Evolutionary conservation across 2,113 vertebrate species (phyloP).

Genomic region (Meles meles): DNA sequence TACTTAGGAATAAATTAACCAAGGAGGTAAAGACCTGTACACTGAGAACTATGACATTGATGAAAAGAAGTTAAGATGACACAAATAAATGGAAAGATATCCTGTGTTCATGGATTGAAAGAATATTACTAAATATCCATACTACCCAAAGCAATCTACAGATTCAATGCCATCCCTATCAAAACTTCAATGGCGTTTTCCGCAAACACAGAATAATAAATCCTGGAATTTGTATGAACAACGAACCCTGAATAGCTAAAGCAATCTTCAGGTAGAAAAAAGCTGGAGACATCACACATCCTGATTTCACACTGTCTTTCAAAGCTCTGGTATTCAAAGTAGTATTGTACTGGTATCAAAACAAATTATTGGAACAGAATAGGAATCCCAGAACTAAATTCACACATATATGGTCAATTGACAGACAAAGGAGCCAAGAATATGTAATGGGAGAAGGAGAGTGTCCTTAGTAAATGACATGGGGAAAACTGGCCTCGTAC

Average conservation of each 20-base stretch:
- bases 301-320: background rate
- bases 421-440: background rate
- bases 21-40: background rate
- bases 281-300: background rate
- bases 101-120: background rate
- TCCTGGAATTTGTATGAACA: background rate
- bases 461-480: background rate
- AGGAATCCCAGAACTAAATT: background rate
- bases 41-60: background rate
- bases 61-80: background rate
- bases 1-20: background rate
- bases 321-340: background rate
- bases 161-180: background rate
- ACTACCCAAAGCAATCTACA: background rate
- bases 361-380: background rate
- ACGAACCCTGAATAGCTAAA: background rate
- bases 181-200: background rate
- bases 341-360: background rate
- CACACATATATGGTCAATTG: background rate
- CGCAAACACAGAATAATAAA: background rate
- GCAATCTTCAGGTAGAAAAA: background rate
- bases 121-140: background rate
- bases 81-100: background rate
- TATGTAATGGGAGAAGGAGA: background rate
- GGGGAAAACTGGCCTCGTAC: background rate